Conservation (phyloP, 2,888 invertebrate genomes). For the Andrena hattorfiana region DNA sequence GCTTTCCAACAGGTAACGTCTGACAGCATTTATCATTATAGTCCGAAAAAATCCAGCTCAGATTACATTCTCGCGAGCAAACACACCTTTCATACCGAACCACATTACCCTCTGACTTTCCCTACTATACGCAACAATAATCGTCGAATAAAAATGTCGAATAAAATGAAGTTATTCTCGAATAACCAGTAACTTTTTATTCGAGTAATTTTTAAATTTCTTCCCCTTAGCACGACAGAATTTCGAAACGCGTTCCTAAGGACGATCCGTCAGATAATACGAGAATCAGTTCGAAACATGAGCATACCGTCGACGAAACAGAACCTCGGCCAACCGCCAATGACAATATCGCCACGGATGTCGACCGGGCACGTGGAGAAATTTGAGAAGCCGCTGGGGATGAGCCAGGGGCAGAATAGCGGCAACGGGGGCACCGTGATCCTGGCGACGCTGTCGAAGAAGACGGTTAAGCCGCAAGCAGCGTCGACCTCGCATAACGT, state of each 20-base stretch:
- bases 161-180: too few species aligned
- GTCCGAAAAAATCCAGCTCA: not conserved
- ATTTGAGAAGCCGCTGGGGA: slow-evolving; percentile 77
- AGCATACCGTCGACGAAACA: slow-evolving; percentile 93
- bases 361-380: slow-evolving; percentile 82
- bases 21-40: not conserved
- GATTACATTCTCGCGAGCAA: not conserved
- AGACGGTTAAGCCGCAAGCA: slow-evolving; percentile 93
- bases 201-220: not conserved
- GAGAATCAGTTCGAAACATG: slow-evolving; percentile 99
- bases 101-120: slow-evolving; percentile 1
- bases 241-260: slow-evolving; percentile 98
- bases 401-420: slow-evolving; percentile 72
- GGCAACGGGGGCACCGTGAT: slow-evolving; percentile 28
- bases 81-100: slow-evolving; percentile 27
- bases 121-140: too few species aligned
- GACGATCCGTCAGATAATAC: slow-evolving; percentile 98
- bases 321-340: slow-evolving; percentile 79
- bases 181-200: too few species aligned
- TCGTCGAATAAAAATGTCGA: too few species aligned
- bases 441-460: slow-evolving; percentile 88
- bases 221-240: slow-evolving; percentile 92
- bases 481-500: slow-evolving; percentile 86
- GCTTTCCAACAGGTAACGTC: slow-evolving; percentile 94
- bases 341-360: slow-evolving; percentile 82